Base-by-base conservation (phyloP, 1,140 invertebrate species). In the Cydia splendana region DNA sequence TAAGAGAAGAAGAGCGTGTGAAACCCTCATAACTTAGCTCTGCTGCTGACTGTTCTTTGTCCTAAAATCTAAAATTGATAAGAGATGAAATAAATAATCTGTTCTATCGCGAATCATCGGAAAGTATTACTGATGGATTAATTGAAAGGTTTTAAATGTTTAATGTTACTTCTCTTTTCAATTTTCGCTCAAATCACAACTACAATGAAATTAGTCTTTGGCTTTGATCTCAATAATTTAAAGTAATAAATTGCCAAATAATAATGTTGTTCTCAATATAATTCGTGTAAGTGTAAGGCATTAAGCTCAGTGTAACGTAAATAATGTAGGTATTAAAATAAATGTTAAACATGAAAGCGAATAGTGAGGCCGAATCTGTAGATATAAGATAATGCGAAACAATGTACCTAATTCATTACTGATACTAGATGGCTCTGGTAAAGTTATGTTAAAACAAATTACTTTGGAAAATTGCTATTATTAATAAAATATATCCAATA, bases 351-450 rank as follows among this genome's bases (percentile, higher is more conserved):
- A 87, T 91, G 89, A 91, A 91, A 91, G 89, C 87, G 82, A 85
- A 91, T 89, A 91, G 89, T 91, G 89, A 91, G 89, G 81, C 80
- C 81, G 87, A 83, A 75, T 57, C 30, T 73, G 79, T 87, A 82
- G 83, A 81, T 62, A 18, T 71, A 71, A 71, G 67, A n/a, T 42
- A 30, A 62, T 13, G 62, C 30, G 57, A 65, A 75, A 42, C 18
- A 65, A 18, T 65, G 67, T 71, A 71, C 67, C 67, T 71, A 71
- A 71, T 20, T 45, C 20, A 57, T 75, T 38, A 38, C 12, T 71
- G 15, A 15, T 10, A 38, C 10, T n/a, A 30, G 65, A n/a, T 38
- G 30, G 34, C 67, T 10, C n/a, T 42, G 18, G 67, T 71, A 45
- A 38, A 71, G 34, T 67, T 67, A 38, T 38, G 5, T 38, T 9